phyloP scores from a whole-genome alignment of 2,888 invertebrate species.

The Nipponacmea schrenckii region DNA sequence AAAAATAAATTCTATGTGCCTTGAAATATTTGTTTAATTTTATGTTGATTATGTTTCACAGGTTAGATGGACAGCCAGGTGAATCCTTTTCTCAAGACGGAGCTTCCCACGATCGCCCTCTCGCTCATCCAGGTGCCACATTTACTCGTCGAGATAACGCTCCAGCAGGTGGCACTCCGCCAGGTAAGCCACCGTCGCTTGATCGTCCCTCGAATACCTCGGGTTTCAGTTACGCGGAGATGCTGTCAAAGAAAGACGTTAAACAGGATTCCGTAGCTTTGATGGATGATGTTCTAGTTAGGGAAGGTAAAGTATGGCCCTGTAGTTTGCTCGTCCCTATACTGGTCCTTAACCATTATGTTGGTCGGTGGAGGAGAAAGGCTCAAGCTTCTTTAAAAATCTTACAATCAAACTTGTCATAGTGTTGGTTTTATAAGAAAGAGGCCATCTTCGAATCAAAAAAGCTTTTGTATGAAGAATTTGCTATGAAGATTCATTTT shows the following conservation, averaged over 20 bases:
- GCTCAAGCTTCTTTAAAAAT: too few species aligned
- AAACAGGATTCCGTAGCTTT: constrained; percentile 44
- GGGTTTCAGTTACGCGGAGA: constrained; percentile 51
- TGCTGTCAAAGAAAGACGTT: constrained; percentile 48
- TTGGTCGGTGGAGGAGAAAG: neutral
- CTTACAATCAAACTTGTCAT: too few species aligned
- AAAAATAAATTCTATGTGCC: too few species aligned
- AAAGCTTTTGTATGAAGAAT: too few species aligned
- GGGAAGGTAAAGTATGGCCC: constrained; percentile 46
- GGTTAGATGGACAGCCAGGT: constrained; percentile 53
- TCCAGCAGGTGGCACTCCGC: constrained; percentile 26
- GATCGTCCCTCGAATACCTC: constrained; percentile 32
- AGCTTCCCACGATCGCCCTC: constrained; percentile 47
- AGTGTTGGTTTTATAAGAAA: too few species aligned
- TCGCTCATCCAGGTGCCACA: constrained; percentile 46
- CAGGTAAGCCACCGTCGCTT: constrained; percentile 52
- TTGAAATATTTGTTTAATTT: neutral
- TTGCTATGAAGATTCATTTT: too few species aligned
- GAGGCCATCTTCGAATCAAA: too few species aligned
- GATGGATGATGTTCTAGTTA: constrained; percentile 44
- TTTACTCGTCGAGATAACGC: constrained; percentile 39
- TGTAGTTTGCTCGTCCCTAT: constrained; percentile 9
- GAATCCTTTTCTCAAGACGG: constrained; percentile 45
- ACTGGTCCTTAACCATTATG: constrained; percentile 1
- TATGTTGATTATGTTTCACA: constrained; percentile 24